Conservation (phyloP, 2,113 vertebrate species). For the Antechinus stuartii region DNA sequence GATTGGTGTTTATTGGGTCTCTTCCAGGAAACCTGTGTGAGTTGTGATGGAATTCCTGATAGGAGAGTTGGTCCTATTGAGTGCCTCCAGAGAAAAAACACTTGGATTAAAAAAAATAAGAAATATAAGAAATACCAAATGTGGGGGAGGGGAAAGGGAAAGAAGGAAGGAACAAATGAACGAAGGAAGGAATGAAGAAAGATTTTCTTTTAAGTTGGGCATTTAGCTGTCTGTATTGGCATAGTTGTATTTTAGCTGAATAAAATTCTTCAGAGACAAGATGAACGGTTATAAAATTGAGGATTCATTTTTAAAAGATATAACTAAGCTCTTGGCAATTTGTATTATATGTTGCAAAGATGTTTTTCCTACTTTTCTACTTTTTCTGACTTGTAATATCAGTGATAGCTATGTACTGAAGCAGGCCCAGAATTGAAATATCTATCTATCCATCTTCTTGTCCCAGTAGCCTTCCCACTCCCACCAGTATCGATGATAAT, state of each 20-base stretch:
- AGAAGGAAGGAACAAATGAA: conserved; percentile 1
- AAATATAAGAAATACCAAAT: background rate
- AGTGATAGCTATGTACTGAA: background rate
- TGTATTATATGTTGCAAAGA: background rate
- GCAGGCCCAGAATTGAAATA: background rate
- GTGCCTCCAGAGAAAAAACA: background rate
- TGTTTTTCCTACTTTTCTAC: background rate
- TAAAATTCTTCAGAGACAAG: background rate
- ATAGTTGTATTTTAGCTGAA: background rate
- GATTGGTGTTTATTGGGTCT: conserved; percentile 36
- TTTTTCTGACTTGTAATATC: background rate
- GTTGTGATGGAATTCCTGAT: conserved; percentile 56
- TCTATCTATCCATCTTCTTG: background rate
- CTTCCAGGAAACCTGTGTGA: conserved; percentile 31
- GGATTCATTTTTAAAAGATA: background rate
- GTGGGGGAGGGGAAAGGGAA: background rate
- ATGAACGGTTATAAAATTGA: background rate
- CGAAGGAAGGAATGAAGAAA: too few species aligned
- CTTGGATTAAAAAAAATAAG: background rate
- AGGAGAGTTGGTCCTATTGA: conserved; percentile 62
- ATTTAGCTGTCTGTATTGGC: background rate
- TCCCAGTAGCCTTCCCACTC: background rate
- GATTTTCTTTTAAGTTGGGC: background rate
- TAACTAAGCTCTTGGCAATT: background rate
- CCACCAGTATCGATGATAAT: background rate